Evolutionary conservation across 2,113 vertebrate species (phyloP).

Genomic region (Sphaerodactylus townsendi): DNA sequence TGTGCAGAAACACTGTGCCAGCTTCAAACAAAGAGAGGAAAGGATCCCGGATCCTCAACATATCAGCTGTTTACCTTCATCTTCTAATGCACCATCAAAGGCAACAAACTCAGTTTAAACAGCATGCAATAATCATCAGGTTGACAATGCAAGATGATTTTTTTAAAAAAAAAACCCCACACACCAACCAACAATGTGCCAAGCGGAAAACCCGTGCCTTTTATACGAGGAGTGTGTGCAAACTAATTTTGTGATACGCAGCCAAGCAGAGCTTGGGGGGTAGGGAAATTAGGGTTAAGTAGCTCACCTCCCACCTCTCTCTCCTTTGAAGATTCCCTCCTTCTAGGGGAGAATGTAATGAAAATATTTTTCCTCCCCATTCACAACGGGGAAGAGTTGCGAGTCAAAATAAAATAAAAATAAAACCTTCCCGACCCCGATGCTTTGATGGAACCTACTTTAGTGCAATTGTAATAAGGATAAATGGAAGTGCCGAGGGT

Average conservation of each 20-base stretch:
- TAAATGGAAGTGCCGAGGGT: not conserved
- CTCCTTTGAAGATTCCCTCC: constrained; percentile 73
- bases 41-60: constrained; percentile 4
- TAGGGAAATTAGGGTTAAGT: constrained; percentile 71
- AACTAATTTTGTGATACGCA: constrained; percentile 74
- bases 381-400: constrained; percentile 55
- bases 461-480: constrained; percentile 13
- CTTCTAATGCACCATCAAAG: constrained; percentile 79
- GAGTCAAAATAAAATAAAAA: constrained; percentile 11
- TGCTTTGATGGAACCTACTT: rapidly evolving
- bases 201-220: constrained; percentile 47
- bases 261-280: constrained; percentile 64
- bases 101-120: constrained; percentile 78
- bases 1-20: constrained; percentile 61
- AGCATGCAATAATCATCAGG: constrained; percentile 78
- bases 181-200: constrained; percentile 43
- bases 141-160: constrained; percentile 71
- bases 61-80: constrained; percentile 73
- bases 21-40: constrained; percentile 60
- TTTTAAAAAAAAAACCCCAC: constrained; percentile 10
- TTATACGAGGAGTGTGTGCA: constrained; percentile 38
- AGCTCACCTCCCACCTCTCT: constrained; percentile 66
- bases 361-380: constrained; percentile 74
- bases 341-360: constrained; percentile 75
- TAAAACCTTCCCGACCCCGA: not conserved